Conservation (phyloP, 2,797 vertebrate species). For the Pangasius larnaudii region DNA sequence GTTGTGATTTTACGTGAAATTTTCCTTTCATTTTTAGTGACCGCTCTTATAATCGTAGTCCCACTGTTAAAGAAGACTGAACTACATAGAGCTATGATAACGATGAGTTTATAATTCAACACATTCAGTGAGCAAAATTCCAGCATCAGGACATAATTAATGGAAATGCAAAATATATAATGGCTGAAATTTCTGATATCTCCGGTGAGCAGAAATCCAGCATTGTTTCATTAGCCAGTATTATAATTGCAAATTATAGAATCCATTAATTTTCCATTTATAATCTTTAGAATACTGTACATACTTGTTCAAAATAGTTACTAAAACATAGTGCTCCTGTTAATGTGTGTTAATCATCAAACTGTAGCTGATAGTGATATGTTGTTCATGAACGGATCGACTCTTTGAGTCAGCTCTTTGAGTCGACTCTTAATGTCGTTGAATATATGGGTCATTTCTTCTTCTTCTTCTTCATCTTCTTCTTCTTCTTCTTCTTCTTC, state of each 20-base stretch:
- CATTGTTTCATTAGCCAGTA: not conserved
- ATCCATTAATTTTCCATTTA: not conserved
- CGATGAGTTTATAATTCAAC: not conserved
- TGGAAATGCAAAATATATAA: not conserved
- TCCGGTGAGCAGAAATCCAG: not conserved
- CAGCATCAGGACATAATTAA: not conserved
- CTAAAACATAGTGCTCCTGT: not conserved
- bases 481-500: not conserved
- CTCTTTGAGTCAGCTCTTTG: not conserved
- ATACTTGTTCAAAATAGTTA: not conserved
- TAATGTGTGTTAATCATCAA: not conserved
- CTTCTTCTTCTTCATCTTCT: not conserved
- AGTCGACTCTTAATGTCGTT: not conserved
- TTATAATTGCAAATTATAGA: not conserved
- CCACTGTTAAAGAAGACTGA: not conserved
- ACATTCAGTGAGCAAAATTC: not conserved
- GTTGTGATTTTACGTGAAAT: not conserved
- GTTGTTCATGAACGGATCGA: not conserved
- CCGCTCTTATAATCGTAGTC: not conserved
- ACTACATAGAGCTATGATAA: not conserved
- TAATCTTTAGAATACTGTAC: not conserved
- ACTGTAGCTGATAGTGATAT: not conserved
- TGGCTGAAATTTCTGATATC: not conserved
- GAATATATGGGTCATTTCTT: not conserved
- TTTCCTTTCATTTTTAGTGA: conserved; percentile 5